phyloP scores from a whole-genome alignment of 2,113 vertebrate genomes.

The Synchiropus splendidus region DNA sequence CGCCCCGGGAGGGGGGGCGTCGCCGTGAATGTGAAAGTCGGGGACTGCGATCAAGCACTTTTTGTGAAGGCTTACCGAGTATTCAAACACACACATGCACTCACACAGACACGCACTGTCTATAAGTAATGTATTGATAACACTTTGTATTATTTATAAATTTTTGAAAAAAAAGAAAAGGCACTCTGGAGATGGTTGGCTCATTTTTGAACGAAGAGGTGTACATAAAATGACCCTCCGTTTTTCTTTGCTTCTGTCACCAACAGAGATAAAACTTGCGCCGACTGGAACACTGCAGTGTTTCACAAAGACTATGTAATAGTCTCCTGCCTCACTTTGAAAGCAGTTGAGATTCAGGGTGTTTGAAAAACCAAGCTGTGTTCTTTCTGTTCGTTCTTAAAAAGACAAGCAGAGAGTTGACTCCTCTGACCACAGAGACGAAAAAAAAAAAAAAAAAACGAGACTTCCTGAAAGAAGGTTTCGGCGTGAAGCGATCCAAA shows the following conservation, averaged over 20 bases:
- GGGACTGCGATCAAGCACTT: slow-evolving; percentile 25
- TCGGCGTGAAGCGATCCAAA: slow-evolving; percentile 34
- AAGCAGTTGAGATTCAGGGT: slow-evolving; percentile 18
- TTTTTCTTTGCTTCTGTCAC: slow-evolving; percentile 18
- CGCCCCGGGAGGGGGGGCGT: slow-evolving; percentile 2
- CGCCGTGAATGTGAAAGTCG: slow-evolving; percentile 29
- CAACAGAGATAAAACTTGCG: slow-evolving; percentile 5
- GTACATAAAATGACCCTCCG: slow-evolving; percentile 42
- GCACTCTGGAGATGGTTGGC: slow-evolving; percentile 33
- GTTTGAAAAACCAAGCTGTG: slow-evolving; percentile 22
- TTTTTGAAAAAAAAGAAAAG: slow-evolving; percentile 42
- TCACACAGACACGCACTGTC: slow-evolving; percentile 27
- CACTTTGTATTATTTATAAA: slow-evolving; percentile 67
- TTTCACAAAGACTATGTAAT: slow-evolving; percentile 33
- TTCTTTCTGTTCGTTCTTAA: slow-evolving; percentile 58
- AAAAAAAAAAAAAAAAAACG: slow-evolving; percentile 10
- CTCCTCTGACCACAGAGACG: slow-evolving; percentile 7
- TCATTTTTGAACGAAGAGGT: slow-evolving; percentile 53
- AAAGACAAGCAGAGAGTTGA: slow-evolving; percentile 40
- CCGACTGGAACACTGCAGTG: neutral
- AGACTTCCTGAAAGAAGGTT: slow-evolving; percentile 49
- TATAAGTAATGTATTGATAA: slow-evolving; percentile 52
- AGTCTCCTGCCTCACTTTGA: slow-evolving; percentile 34
- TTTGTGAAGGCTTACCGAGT: slow-evolving; percentile 21
- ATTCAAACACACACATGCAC: slow-evolving; percentile 15